Evolutionary conservation across 2,797 vertebrate species (phyloP).

Genomic region (Sebastes oblongus): DNA sequence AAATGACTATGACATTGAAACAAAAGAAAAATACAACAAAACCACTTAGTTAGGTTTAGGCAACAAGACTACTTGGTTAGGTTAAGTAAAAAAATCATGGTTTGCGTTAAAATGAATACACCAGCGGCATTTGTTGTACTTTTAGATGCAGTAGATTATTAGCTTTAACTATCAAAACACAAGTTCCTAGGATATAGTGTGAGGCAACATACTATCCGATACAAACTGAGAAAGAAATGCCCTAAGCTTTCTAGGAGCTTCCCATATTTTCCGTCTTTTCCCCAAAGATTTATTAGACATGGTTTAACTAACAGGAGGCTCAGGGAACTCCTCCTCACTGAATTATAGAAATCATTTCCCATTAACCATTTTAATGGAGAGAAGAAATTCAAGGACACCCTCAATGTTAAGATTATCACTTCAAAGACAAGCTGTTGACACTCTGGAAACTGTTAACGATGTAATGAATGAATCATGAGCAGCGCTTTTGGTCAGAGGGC

Average conservation of each 20-base stretch:
- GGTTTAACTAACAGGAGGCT: slow-evolving; percentile 77
- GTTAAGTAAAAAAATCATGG: too few species aligned
- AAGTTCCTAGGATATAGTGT: neutral
- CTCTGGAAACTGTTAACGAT: slow-evolving; percentile 76
- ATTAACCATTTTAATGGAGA: slow-evolving; percentile 82
- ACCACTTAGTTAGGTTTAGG: too few species aligned
- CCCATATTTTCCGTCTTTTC: slow-evolving; percentile 51
- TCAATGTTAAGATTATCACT: slow-evolving; percentile 84
- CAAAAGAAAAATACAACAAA: too few species aligned
- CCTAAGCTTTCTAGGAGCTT: slow-evolving; percentile 33
- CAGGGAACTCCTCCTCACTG: slow-evolving; percentile 76
- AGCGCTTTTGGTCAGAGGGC: slow-evolving; percentile 70
- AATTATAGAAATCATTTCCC: slow-evolving; percentile 81
- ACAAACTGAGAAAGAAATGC: slow-evolving; percentile 34
- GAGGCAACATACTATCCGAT: slow-evolving; percentile 26
- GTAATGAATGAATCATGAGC: slow-evolving; percentile 83
- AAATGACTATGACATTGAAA: too few species aligned
- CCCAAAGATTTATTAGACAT: slow-evolving; percentile 76
- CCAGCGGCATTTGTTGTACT: too few species aligned
- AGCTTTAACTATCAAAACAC: slow-evolving; percentile 5
- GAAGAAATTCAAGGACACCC: slow-evolving; percentile 80
- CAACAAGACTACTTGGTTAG: too few species aligned
- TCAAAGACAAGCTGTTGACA: slow-evolving; percentile 85
- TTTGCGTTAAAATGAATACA: too few species aligned
- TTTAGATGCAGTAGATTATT: neutral